Evolutionary conservation across 2,113 vertebrate genomes (phyloP).

Genomic region (Sorex araneus): DNA sequence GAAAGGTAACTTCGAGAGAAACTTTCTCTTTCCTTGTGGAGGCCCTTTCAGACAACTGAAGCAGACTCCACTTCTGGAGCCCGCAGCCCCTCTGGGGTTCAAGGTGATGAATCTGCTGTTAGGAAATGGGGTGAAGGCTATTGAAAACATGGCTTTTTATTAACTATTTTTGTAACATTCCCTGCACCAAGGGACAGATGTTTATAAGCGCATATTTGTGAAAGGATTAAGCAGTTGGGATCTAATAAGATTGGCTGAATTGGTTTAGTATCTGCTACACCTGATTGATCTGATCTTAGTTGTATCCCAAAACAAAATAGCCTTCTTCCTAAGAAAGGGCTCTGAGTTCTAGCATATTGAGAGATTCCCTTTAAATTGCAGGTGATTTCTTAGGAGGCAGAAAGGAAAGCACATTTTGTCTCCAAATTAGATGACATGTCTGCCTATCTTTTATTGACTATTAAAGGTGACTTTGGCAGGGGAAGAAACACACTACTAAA

Average conservation of each 20-base stretch:
- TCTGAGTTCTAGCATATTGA: conserved; percentile 36
- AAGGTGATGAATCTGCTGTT: conserved; percentile 20
- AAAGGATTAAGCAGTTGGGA: conserved; percentile 20
- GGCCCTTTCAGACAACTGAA: conserved; percentile 8
- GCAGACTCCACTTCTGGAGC: neutral
- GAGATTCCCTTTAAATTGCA: conserved; percentile 21
- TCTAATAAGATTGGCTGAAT: neutral
- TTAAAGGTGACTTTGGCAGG: conserved; percentile 46
- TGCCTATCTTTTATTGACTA: conserved; percentile 41
- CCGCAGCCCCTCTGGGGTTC: neutral
- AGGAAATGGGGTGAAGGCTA: conserved; percentile 24
- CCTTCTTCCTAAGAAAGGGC: conserved; percentile 46
- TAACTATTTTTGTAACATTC: neutral
- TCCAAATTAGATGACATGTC: conserved; percentile 51
- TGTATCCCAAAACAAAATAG: conserved; percentile 26
- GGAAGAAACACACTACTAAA: conserved; percentile 51
- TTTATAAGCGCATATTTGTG: conserved; percentile 59
- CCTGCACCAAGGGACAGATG: conserved; percentile 2
- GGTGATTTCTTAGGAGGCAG: conserved; percentile 24
- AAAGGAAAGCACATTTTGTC: conserved; percentile 31
- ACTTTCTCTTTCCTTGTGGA: neutral
- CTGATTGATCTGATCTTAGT: conserved; percentile 35
- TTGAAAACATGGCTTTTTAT: neutral
- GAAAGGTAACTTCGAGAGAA: conserved; percentile 46
- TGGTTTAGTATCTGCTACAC: neutral